Percentiles rank a stretch among this genome's conserved stretches.
Evolutionary conservation across 2,888 invertebrate species (phyloP).

Genomic region (Microctonus aethiopoides): DNA sequence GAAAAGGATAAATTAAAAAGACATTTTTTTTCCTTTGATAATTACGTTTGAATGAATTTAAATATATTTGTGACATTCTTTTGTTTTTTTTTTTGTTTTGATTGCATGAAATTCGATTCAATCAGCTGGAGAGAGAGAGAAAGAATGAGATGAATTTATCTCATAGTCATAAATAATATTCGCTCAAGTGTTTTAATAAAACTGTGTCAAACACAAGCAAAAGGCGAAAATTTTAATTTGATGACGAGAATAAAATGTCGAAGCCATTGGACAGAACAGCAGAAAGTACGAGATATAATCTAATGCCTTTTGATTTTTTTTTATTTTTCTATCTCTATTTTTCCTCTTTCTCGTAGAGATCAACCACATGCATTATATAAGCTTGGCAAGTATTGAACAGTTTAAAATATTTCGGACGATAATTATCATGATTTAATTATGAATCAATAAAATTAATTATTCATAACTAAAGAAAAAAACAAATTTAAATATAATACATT

Average conservation of each 20-base stretch:
- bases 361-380: not conserved
- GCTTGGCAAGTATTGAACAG: not conserved
- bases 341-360: not conserved
- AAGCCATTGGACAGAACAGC: not conserved
- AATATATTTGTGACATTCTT: too few species aligned
- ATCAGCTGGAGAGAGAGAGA: not conserved
- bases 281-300: not conserved
- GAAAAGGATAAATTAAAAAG: not conserved
- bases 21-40: too few species aligned
- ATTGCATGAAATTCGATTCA: not conserved
- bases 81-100: not conserved
- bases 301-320: not conserved
- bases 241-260: not conserved
- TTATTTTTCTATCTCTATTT: not conserved
- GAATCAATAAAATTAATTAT: not conserved
- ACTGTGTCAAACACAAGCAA: not conserved
- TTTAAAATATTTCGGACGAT: not conserved
- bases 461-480: not conserved
- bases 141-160: not conserved
- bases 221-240: not conserved
- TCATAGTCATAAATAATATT: not conserved
- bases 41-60: too few species aligned
- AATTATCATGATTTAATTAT: not conserved
- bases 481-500: not conserved
- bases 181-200: not conserved